Evolutionary conservation across 1,140 invertebrate genomes (phyloP).

Genomic region (Drosophila auraria): DNA sequence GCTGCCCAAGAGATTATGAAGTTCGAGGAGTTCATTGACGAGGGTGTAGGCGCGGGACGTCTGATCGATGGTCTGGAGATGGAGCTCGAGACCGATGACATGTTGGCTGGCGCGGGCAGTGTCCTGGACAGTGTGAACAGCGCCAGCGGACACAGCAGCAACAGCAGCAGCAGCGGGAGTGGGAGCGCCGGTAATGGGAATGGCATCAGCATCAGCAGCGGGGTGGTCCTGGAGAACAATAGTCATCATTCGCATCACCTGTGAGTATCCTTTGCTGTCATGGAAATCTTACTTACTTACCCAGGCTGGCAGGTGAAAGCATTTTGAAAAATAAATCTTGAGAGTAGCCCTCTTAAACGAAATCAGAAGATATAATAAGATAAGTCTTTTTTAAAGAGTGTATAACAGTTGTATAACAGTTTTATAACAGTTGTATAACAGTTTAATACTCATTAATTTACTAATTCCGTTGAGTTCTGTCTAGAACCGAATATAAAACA

Average conservation of each 20-base stretch:
- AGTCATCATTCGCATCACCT: conserved; percentile 65
- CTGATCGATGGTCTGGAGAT: conserved; percentile 82
- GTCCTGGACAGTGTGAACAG: conserved; percentile 61
- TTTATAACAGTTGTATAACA: too few relatives aligned
- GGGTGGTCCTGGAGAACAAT: conserved; percentile 55
- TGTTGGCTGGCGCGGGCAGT: conserved; percentile 60
- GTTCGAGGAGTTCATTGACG: conserved; percentile 81
- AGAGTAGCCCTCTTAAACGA: too few relatives aligned
- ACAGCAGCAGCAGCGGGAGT: conserved; percentile 66
- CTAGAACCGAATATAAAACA: too few relatives aligned
- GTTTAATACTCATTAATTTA: background rate
- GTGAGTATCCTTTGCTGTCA: conserved; percentile 41
- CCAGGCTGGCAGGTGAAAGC: background rate
- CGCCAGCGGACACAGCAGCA: conserved; percentile 65
- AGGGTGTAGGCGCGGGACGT: conserved; percentile 79
- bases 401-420: too few relatives aligned
- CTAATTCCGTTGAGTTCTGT: too few relatives aligned
- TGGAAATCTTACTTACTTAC: background rate
- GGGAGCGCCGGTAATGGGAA: conserved; percentile 64
- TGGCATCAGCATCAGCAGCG: conserved; percentile 45
- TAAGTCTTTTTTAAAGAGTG: too few relatives aligned
- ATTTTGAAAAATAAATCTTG: background rate
- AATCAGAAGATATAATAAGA: too few relatives aligned
- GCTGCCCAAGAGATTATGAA: conserved; percentile 81
- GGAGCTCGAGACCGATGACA: conserved; percentile 81